phyloP scores from a whole-genome alignment of 2,797 vertebrate species.

The Cuculus canorus region DNA sequence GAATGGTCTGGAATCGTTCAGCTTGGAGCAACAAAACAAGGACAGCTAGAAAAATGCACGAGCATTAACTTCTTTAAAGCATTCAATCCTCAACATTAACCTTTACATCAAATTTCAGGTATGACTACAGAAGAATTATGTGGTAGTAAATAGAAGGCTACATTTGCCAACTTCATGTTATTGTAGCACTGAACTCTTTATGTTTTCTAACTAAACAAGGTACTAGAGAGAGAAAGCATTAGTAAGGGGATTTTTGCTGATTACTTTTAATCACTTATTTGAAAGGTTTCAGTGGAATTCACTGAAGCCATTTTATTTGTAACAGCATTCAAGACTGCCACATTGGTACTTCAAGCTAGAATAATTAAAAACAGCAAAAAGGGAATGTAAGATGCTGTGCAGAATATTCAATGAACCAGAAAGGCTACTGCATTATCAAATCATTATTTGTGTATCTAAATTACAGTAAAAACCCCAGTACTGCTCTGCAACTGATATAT shows the following conservation, averaged over 20 bases:
- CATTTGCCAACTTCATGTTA: background rate
- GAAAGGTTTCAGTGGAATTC: background rate
- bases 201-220: background rate
- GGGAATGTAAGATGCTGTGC: background rate
- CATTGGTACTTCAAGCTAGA: background rate
- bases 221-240: background rate
- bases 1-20: background rate
- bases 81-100: background rate
- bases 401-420: background rate
- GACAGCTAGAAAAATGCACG: background rate
- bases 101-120: background rate
- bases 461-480: background rate
- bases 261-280: background rate
- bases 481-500: background rate
- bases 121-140: background rate
- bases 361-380: background rate
- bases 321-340: background rate
- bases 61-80: background rate
- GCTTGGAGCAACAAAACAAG: background rate
- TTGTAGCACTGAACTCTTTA: background rate
- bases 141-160: background rate
- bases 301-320: background rate
- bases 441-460: background rate
- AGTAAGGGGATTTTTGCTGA: background rate
- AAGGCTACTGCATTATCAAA: background rate